Evolutionary conservation across 2,113 vertebrate species (phyloP), one percentile per base, ranked within the genome.

Genomic region (Oncorhynchus clarkii): DNA sequence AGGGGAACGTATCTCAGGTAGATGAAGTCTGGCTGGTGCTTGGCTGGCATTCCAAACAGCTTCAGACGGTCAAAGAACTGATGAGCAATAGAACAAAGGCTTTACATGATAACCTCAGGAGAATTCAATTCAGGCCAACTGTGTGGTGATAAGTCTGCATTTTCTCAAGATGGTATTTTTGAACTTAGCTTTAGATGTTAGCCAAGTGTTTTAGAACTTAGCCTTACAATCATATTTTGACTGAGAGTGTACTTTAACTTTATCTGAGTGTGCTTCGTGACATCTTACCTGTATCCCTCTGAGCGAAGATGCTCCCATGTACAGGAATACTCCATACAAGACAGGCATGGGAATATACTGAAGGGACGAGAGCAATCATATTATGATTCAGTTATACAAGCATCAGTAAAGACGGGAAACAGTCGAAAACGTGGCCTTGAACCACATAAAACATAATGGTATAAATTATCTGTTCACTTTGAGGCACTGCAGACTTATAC

Each of bases 301-400:
- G 73, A 99, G 94, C 86, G 97, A 99, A 64, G 98, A 99, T 71
- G 97, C 97, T 85, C 98, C 98, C 98, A 99, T 99, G 82, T 99
- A 99, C 57, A 99, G 96, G 91, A 99, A 99, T 3, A 99, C 97
- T 84, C 97, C 98, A 78, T 99, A 99, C 74, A 99, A 89, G 71
- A 99, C 98, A 54, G 97, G 98, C 98, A 99, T 99, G 60, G 98
- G 98, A 86, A 99, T 99, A 87, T 97, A 99, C 98, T 99, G 87
- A 48, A 87, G 78, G 86, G 78, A 66, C n/a, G 78, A 48, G 12
- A 78, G 1, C 7, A 72, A 78, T 18, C 16, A 5, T 54, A 18
- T 54, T 8, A 20, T 62, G 49, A 39, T 9, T 72, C 29, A 74
- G 59, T 2, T 14, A 60, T 60, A 60, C 59, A 60, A 51, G 51